Evolutionary conservation across 2,888 invertebrate genomes (phyloP).

Genomic region (Epistrophe grossulariae): DNA sequence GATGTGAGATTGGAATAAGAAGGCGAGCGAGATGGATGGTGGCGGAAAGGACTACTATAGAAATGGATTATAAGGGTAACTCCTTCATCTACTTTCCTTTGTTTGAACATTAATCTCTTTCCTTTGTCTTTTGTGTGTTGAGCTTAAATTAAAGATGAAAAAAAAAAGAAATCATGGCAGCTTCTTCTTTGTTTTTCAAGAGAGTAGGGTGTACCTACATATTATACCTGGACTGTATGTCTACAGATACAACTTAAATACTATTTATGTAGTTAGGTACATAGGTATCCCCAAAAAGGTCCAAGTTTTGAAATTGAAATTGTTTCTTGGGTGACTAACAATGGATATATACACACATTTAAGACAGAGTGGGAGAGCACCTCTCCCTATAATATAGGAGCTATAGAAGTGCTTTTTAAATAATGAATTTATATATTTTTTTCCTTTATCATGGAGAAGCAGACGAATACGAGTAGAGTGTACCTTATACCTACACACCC

Average conservation of each 20-base stretch:
- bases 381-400: neutral
- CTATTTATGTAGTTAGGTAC: neutral
- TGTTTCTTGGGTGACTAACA: constrained; percentile 23
- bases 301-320: constrained; percentile 56
- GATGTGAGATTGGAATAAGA: constrained; percentile 9
- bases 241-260: neutral
- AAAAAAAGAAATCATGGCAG: constrained; percentile 33
- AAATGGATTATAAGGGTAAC: constrained; percentile 64
- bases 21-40: neutral
- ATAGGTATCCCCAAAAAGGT: neutral
- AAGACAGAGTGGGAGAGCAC: neutral
- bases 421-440: constrained; percentile 8
- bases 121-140: constrained; percentile 22
- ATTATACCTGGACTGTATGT: neutral
- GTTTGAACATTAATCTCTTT: constrained; percentile 44
- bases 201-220: neutral
- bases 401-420: constrained; percentile 10
- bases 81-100: constrained; percentile 58
- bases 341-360: neutral
- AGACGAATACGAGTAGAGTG: no score
- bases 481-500: neutral
- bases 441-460: no score
- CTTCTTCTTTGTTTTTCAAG: constrained; percentile 30
- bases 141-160: constrained; percentile 45
- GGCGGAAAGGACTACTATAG: neutral